Base-by-base conservation (phyloP, 2,113 vertebrate genomes). In the Cyphomyrus plagiostoma region DNA sequence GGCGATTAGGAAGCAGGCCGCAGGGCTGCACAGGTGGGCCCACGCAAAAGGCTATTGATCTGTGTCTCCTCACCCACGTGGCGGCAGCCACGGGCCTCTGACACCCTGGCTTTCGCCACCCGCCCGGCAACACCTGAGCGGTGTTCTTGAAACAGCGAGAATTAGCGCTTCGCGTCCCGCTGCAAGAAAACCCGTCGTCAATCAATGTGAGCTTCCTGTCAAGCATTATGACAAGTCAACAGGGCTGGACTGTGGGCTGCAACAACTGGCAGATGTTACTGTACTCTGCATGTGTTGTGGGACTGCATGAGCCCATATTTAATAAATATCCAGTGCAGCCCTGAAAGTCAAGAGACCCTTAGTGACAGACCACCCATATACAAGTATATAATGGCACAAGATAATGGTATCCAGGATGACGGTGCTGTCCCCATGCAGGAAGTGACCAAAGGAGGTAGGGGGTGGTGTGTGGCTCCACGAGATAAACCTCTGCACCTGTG, bases 21-120 rank as follows among this genome's bases (percentile, higher is more conserved):
- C 35, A 9, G 70, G 46, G 23, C 3, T 35, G 48, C 46, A 49
- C 30, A 80, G 26, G 70, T 89, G 62, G 66, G 49, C 3, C 48
- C 5, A 23, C 8, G 19, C 66, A 70, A 70, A 82, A 80, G 88
- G 26, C 46, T 80, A 89, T 89, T 19, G 88, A 89, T 89, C 70
- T 21, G 66, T 50, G 48, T 74, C 46, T 52, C 49, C 66, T 70
- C n/a, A 58, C n/a, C 82, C 13, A 26, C 1, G 15, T 46, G 77
- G 35, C 30, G 19, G 77, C 48, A n/a, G 21, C 84, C 11, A 50
- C 2, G 9, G 45, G 8, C 82, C 21, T 19, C 74, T 15, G 74
- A 80, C 17, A 39, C 19, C 45, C 21, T 48, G 82, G 45, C 80
- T 45, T 46, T 45, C 21, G 15, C 80, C 30, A 19, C 80, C 11